Evolutionary conservation across 2,797 vertebrate genomes (phyloP).

Genomic region (Pelodytes ibericus): DNA sequence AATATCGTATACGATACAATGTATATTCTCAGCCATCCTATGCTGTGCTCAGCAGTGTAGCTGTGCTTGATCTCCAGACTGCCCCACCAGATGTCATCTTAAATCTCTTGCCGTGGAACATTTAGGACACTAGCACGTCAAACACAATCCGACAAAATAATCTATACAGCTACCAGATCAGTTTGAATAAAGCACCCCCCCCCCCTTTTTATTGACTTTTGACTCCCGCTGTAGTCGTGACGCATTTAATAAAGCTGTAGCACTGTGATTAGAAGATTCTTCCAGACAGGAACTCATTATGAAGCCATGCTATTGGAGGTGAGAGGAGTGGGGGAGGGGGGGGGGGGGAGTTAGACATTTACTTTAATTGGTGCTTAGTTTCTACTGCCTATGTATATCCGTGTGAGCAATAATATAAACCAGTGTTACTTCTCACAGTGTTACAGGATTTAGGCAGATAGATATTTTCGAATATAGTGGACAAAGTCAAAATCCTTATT

Average conservation of each 20-base stretch:
- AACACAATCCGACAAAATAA: constrained; percentile 15
- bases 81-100: constrained; percentile 40
- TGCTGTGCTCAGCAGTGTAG: not conserved
- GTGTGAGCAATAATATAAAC: not conserved
- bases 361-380: not conserved
- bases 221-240: not conserved
- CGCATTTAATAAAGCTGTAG: constrained; percentile 7
- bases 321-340: no score
- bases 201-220: not conserved
- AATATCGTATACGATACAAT: constrained; percentile 24
- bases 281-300: not conserved
- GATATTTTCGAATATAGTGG: constrained; percentile 38
- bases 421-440: constrained; percentile 20
- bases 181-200: constrained; percentile 18
- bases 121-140: constrained; percentile 25
- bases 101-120: constrained; percentile 25
- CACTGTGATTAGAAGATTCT: not conserved
- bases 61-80: constrained; percentile 8
- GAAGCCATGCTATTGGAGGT: not conserved
- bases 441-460: constrained; percentile 19
- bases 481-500: constrained; percentile 40
- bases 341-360: not conserved
- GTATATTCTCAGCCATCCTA: not conserved
- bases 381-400: not conserved
- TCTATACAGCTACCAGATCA: constrained; percentile 1